Percentiles rank a stretch among this genome's conserved stretches.
These are phyloP conservation scores for Illadopsis cleaveri DNA, from an alignment of 2,113 vertebrate species.

Conservation along the genomic window DNA sequence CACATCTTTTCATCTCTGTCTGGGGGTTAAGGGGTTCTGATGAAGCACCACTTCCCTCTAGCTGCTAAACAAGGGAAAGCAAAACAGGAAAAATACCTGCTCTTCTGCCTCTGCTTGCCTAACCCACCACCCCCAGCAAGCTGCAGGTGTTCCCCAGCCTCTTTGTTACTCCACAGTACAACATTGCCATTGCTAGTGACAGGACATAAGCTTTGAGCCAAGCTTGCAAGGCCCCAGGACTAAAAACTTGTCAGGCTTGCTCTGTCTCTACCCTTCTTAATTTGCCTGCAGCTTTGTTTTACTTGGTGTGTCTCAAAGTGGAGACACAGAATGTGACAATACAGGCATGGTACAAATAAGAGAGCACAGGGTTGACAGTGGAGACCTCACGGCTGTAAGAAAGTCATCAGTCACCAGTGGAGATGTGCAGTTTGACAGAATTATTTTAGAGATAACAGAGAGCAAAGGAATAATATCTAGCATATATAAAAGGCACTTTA, in stretches of 20 bases:
- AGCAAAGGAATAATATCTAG: background rate
- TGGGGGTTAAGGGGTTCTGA: background rate
- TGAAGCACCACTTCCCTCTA: background rate
- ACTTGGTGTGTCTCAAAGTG: background rate
- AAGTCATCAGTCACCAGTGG: background rate
- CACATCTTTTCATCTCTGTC: background rate
- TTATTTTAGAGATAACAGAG: background rate
- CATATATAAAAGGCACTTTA: background rate
- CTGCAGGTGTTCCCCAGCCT: background rate
- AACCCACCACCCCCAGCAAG: background rate
- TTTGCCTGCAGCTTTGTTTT: background rate
- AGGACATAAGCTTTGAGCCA: background rate
- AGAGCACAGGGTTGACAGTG: background rate
- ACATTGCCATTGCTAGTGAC: background rate
- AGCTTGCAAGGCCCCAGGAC: background rate
- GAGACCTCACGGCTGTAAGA: background rate
- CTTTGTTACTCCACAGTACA: background rate
- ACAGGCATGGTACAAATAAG: background rate
- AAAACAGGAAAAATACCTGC: background rate
- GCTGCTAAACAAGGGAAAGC: slow-evolving; percentile 3
- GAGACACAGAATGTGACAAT: background rate
- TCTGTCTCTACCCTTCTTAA: background rate
- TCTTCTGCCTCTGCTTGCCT: background rate
- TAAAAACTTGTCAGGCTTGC: background rate
- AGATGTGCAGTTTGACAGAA: background rate